phyloP scores from a whole-genome alignment of 2,113 vertebrate genomes.

The Oenanthe oenanthe region DNA sequence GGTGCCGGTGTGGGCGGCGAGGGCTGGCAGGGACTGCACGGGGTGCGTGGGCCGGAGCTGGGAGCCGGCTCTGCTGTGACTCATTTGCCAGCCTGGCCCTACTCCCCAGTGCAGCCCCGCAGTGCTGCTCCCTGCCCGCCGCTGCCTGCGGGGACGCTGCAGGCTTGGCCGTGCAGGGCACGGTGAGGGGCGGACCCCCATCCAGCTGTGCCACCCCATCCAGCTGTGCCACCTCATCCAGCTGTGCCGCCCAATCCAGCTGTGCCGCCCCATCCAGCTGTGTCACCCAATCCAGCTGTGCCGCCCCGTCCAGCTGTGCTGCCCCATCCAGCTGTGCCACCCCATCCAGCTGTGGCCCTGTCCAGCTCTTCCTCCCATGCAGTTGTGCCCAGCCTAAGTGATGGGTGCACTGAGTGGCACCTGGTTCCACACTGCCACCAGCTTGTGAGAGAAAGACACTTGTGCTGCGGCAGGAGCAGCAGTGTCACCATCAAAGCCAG shows the following conservation, averaged over 20 bases:
- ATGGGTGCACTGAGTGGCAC: neutral
- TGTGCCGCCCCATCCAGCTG: no score
- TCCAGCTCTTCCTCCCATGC: neutral
- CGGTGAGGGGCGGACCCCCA: neutral
- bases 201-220: neutral
- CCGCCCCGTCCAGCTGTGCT: no score
- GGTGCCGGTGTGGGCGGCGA: rapidly evolving
- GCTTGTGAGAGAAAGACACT: neutral
- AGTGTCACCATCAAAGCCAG: neutral
- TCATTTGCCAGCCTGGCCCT: neutral
- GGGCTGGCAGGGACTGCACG: neutral
- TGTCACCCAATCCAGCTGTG: no score
- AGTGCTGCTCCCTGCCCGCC: neutral
- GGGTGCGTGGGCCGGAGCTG: neutral
- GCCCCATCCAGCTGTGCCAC: neutral
- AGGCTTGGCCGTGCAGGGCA: rapidly evolving
- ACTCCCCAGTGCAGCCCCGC: neutral
- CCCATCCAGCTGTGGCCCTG: neutral
- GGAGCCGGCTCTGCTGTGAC: neutral
- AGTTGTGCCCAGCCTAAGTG: neutral
- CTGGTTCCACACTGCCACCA: neutral
- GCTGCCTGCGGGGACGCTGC: rapidly evolving
- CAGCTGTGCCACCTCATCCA: neutral
- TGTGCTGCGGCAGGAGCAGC: neutral
- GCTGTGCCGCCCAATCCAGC: neutral